These are phyloP conservation scores for Malurus cyaneus DNA, from an alignment of 2,113 vertebrate species.

Conservation along the genomic window DNA sequence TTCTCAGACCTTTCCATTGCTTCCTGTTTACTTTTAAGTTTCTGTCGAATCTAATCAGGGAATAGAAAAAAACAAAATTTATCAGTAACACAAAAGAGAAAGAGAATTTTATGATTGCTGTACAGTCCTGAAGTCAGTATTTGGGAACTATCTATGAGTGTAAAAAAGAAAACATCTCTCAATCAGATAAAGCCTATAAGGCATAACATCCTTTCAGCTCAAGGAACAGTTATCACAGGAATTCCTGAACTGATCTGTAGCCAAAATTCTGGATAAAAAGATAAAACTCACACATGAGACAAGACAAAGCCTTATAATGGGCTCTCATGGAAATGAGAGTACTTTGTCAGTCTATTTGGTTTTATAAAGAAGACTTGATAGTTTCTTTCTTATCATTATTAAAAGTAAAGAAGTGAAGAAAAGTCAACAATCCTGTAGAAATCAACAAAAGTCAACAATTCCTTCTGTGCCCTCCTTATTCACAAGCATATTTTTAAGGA, in stretches of 20 bases:
- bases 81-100: neutral
- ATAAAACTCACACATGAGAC: neutral
- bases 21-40: constrained; percentile 87
- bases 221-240: neutral
- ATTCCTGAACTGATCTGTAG: neutral
- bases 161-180: neutral
- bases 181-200: neutral
- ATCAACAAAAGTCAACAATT: neutral
- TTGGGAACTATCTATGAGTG: neutral
- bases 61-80: neutral
- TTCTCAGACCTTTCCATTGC: constrained; percentile 93
- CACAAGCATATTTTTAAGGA: neutral
- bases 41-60: constrained; percentile 82
- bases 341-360: neutral
- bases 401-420: neutral
- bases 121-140: neutral
- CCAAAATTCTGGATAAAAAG: neutral
- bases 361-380: neutral
- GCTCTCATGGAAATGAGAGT: neutral
- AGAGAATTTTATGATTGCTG: neutral
- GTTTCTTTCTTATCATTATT: neutral
- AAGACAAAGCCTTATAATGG: neutral
- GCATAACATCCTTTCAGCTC: neutral
- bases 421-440: neutral
- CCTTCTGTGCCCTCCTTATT: neutral